Conservation (phyloP, 2,113 vertebrate species). For the Sapayoa aenigma region DNA sequence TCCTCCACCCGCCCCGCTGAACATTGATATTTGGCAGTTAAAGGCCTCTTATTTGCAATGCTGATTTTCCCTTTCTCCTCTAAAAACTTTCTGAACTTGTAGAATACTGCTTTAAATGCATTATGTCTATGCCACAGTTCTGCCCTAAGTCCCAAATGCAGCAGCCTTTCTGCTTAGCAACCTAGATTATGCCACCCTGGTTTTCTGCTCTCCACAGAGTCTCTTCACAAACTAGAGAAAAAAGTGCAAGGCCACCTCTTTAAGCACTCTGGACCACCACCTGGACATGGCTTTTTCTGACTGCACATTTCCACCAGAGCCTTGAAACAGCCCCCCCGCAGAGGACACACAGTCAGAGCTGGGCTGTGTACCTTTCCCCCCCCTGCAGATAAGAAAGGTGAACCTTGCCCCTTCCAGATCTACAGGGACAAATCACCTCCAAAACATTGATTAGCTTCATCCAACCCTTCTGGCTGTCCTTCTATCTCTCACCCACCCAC, state of each 20-base stretch:
- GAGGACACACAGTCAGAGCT: constrained; percentile 2
- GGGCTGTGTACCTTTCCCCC: background rate
- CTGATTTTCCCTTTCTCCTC: background rate
- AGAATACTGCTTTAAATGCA: background rate
- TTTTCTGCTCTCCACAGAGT: background rate
- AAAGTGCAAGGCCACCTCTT: constrained; percentile 24
- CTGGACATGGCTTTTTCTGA: background rate
- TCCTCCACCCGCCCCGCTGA: background rate
- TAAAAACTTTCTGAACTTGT: constrained; percentile 9
- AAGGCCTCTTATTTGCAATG: background rate
- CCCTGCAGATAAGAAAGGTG: constrained; percentile 47
- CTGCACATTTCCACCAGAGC: background rate
- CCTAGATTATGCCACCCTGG: background rate
- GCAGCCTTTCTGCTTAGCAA: constrained; percentile 23
- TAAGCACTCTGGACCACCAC: background rate
- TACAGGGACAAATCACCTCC: constrained; percentile 37
- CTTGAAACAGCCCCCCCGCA: background rate
- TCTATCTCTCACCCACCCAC: background rate
- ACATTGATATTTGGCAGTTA: background rate
- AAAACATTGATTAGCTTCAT: background rate
- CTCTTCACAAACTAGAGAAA: background rate
- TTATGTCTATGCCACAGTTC: background rate
- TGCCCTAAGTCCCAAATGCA: background rate
- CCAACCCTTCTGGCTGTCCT: background rate
- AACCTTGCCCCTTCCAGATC: constrained; percentile 47